Evolutionary conservation across 2,797 vertebrate genomes (phyloP).

Genomic region (Oreochromis mossambicus): DNA sequence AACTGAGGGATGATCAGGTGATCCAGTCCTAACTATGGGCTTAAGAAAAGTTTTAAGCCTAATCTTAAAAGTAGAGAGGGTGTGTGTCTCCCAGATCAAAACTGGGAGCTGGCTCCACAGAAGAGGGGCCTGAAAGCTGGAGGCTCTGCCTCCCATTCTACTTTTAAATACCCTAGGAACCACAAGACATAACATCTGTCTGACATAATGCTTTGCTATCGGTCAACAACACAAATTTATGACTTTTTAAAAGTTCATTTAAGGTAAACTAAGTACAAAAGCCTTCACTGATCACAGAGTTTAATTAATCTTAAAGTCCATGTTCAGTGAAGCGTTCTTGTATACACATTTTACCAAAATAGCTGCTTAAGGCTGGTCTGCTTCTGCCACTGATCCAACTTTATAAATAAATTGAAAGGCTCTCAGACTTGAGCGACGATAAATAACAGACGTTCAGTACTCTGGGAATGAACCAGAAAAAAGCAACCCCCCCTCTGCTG

Average conservation of each 20-base stretch:
- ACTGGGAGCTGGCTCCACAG: neutral
- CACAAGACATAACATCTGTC: neutral
- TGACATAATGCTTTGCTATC: neutral
- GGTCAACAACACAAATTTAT: neutral
- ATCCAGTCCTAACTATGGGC: neutral
- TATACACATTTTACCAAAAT: neutral
- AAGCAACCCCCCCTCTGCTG: neutral
- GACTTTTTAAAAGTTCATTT: neutral
- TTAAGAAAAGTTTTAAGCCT: neutral
- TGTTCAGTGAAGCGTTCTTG: neutral
- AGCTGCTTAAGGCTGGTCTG: neutral
- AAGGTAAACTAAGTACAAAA: neutral
- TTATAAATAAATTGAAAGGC: neutral
- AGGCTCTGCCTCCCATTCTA: neutral
- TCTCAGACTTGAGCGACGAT: constrained; percentile 1
- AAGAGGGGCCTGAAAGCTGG: neutral
- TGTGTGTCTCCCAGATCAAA: neutral
- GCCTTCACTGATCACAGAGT: neutral
- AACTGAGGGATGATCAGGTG: neutral
- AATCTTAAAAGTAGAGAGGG: neutral
- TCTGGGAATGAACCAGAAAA: constrained; percentile 45
- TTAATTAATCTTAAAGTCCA: neutral
- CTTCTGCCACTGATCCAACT: neutral
- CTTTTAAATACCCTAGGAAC: neutral
- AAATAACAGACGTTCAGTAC: constrained; percentile 18